Base-by-base conservation (phyloP, 2,888 invertebrate species). In the Orthosia cruda region DNA sequence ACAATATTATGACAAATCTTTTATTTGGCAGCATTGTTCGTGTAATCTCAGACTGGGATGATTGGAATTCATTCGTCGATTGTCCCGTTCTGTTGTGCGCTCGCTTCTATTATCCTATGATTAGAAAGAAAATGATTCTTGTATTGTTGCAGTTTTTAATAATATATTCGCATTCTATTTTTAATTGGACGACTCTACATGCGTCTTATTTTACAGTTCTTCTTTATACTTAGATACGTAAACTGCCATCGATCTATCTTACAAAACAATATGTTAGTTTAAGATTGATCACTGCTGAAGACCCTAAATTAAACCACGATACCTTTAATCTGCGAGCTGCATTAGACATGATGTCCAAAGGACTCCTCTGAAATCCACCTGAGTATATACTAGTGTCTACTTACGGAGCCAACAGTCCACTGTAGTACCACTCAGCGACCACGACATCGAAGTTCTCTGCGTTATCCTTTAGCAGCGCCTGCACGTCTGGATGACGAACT, bases 351-450 rank as follows among this genome's bases (percentile, higher is more conserved):
- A 7, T 40, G 9, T 40, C 40, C 9, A 40, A 18, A 58, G 26
- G 26, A 11, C 4, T 12, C 23, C 18, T n/a, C 26, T 26, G 13
- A 59, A 32, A 26, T 7, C 9, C 16, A 45, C 16, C n/a, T n/a
- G 7, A 7, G 15, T n/a, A 12, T 54, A n/a, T 32, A 32, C 50
- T 26, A 20, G 15, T 23, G 11, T 7, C 4, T 18, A 89, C 94
- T 92, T 66, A 94, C 94, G 94, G 94, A 4, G 94, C 92, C 18
- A 94, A 74, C 12, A 94, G 86, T 4, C 91, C 91, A 13, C 90
- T 90, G 77, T 91, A 91, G 77, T 88, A 92, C 94, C 94, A 94
- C 59, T 94, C 93, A 0, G 89, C 93, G 4, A 94, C 52, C 18
- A 94, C 93, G 3, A 87, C 82, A 59, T 94, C 93, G 68, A 92